A percentile compares a stretch with the other conserved stretches of the same genome.
phyloP scores from a whole-genome alignment of 2,888 invertebrate genomes.

The Tridacna crocea region DNA sequence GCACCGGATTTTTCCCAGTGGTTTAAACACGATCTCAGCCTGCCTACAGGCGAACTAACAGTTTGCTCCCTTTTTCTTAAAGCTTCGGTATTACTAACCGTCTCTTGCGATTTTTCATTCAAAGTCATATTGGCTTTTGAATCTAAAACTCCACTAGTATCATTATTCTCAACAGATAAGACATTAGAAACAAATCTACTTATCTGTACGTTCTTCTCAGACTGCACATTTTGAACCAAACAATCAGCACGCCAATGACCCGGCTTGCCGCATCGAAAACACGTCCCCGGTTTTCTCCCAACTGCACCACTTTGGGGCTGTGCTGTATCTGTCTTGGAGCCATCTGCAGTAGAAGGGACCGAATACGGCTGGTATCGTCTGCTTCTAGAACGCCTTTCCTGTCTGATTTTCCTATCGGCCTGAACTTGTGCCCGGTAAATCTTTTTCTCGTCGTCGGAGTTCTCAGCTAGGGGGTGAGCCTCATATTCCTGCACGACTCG shows the following conservation, averaged over 20 bases:
- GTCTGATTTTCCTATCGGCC: slow-evolving; percentile 30
- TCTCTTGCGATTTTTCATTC: neutral
- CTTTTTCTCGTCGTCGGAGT: slow-evolving; percentile 45
- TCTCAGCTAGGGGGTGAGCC: slow-evolving; percentile 37
- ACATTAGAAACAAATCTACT: slow-evolving; percentile 19
- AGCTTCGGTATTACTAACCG: neutral
- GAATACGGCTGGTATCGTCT: slow-evolving; percentile 14
- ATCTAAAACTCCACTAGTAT: neutral
- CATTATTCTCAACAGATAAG: neutral
- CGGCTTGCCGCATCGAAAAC: slow-evolving; percentile 33
- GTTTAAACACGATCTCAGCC: neutral
- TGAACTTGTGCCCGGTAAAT: slow-evolving; percentile 38
- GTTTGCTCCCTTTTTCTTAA: neutral
- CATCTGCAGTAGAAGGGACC: too few relatives aligned
- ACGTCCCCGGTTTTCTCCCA: slow-evolving; percentile 34
- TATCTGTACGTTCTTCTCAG: slow-evolving; percentile 11
- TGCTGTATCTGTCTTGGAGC: neutral
- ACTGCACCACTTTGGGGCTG: neutral
- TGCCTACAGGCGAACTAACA: neutral
- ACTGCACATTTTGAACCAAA: neutral
- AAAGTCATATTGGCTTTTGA: neutral
- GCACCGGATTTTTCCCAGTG: neutral
- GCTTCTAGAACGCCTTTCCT: slow-evolving; percentile 13
- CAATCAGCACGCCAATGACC: slow-evolving; percentile 45
- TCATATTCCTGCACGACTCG: slow-evolving; percentile 37